Evolutionary conservation across 2,888 invertebrate species (phyloP), one percentile per base, ranked within the genome.

Genomic region (Morpho deidamia): DNA sequence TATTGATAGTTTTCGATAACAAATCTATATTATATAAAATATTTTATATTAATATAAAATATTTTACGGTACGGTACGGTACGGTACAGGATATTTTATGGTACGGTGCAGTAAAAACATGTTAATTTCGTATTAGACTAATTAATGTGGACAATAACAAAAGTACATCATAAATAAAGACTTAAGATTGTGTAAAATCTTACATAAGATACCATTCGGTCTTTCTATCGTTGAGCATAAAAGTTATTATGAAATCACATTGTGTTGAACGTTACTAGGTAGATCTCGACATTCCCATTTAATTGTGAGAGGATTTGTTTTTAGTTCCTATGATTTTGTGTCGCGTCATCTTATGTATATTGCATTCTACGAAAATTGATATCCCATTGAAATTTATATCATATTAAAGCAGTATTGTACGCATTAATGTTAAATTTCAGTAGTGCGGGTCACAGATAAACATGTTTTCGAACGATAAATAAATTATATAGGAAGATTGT

Each of bases 251-350:
- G 23, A 42, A 42, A 43, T 43, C 11, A 11, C 32, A 51, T 23
- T 59, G 74, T 75, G 76, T 78, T 78, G 78, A 73, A 78, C 74
- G 71, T 32, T 42, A 42, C 49, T 51, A 53, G 43, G 56, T 49
- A 49, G 66, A 83, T 85, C 81, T 87, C 84, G 77, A 84, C 86
- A 84, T 87, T 87, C 83, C 87, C 72, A 69, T 70, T 78, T 69
- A 76, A 69, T 71, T 72, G 71, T 77, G 72, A 70, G 66, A 69
- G 69, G 69, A 68, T 75, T 75, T 77, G 73, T 59, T 66, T 67
- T 71, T 71, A 72, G 69, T 74, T 72, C 72, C 74, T 75, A 70
- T 67, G 66, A 59, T 56, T 64, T 51, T 60, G 64, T 66, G 64
- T 53, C 66, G 67, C 69, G 66, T 69, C 63, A 65, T 69, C 66